Conservation (phyloP, 1,140 invertebrate species). For the Branchinecta lindahli region DNA sequence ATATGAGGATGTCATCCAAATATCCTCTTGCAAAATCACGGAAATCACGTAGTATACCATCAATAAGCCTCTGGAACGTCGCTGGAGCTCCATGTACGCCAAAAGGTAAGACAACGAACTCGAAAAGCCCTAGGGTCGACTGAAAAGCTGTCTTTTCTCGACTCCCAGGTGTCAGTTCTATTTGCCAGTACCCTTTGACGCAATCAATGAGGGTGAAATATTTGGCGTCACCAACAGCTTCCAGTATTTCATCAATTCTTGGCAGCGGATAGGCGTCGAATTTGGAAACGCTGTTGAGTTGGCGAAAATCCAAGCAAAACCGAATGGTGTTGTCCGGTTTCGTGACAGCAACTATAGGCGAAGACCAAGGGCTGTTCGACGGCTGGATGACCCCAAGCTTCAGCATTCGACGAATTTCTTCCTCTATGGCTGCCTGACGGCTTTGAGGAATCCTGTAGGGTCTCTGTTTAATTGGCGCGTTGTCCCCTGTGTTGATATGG, state of each 20-base stretch:
- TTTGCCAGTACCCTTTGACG: conserved; percentile 33
- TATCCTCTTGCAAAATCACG: conserved; percentile 26
- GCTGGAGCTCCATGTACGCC: conserved; percentile 27
- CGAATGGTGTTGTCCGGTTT: conserved; percentile 30
- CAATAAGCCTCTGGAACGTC: conserved; percentile 22
- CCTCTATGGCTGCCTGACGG: not conserved
- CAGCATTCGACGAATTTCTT: conserved; percentile 4
- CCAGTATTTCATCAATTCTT: conserved; percentile 31
- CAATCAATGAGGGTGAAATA: conserved; percentile 32
- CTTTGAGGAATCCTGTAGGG: not conserved
- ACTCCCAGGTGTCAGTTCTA: conserved; percentile 27
- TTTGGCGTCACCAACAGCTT: conserved; percentile 25
- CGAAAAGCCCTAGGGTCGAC: conserved; percentile 25
- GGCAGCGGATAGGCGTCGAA: conserved; percentile 35
- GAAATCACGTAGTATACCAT: conserved; percentile 22
- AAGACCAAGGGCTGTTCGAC: conserved; percentile 24
- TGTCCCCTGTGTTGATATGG: not conserved
- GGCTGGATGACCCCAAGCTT: not conserved
- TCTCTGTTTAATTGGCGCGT: not conserved
- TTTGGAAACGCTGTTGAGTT: conserved; percentile 29
- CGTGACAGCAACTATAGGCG: conserved; percentile 26
- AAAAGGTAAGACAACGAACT: conserved; percentile 26
- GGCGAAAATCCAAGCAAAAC: conserved; percentile 33
- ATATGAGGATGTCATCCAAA: conserved; percentile 35
- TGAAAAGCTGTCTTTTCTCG: conserved; percentile 36